Evolutionary conservation across 2,797 vertebrate genomes (phyloP), one percentile per base, ranked within the genome.

Genomic region (Eurystomus glaucurus): DNA sequence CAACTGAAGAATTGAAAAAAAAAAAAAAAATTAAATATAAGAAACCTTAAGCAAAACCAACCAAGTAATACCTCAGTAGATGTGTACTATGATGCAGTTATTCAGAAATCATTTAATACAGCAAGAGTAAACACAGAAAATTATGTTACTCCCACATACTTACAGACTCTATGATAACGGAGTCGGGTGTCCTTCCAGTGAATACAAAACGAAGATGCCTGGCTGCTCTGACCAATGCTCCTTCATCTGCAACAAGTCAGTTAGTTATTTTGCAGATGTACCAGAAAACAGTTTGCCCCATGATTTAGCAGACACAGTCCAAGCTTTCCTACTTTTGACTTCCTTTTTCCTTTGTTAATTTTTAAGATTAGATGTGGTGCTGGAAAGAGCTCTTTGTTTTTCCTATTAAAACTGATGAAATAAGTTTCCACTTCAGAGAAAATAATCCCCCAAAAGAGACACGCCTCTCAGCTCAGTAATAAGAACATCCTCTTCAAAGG

Each of bases 151-250:
- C 57, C 51, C 75, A 28, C 14, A 25, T 97, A 98, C 99, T 98
- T 97, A 99, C 99, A 93, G 98, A 98, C 96, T 99, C 98, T 93
- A 99, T 98, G 75, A 99, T 99, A 94, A 99, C 99, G 2, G 98
- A 99, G 98, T 99, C 98, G 29, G 99, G 99, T 31, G 99, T 99
- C 97, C 99, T 98, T 90, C 99, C 99, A 35, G 99, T 99, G 97
- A 99, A 99, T 68, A 99, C 99, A 90, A 99, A 99, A 92, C 97
- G 99, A 85, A 99, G 97, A 95, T 98, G 98, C 50, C 93, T 98
- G 52, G 99, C 99, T 46, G 99, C 99, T 98, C 99, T 99, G 96
- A 99, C 99, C 97, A 99, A 97, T 6, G 99, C 99, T 31, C 99
- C 99, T 97, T 99, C 99, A 98, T 99, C 99, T 99, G 89, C 25